Evolutionary conservation across 2,888 invertebrate genomes (phyloP).

Genomic region (Dasysyrphus tricinctus): DNA sequence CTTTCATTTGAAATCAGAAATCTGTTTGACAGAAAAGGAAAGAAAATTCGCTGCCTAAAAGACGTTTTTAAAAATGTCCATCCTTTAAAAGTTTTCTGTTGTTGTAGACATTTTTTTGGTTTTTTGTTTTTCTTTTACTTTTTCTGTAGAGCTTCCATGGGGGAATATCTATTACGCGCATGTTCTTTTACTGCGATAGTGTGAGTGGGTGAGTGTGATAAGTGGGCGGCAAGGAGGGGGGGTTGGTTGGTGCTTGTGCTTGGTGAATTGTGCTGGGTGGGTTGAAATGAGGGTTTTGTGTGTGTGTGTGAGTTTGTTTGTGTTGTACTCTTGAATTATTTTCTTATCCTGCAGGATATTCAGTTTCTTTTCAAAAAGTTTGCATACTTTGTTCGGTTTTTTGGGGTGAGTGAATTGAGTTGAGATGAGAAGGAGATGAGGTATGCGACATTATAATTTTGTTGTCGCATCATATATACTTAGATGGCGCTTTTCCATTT

Average conservation of each 20-base stretch:
- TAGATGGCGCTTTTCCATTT: constrained; percentile 1
- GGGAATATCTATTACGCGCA: constrained; percentile 62
- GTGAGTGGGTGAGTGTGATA: constrained; percentile 46
- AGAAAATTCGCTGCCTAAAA: constrained; percentile 61
- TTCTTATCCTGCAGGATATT: constrained; percentile 56
- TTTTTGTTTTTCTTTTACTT: constrained; percentile 13
- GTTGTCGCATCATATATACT: constrained; percentile 1
- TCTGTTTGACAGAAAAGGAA: constrained; percentile 64
- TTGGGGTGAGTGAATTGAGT: constrained; percentile 5
- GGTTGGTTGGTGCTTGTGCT: not conserved
- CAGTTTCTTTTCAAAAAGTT: constrained; percentile 19
- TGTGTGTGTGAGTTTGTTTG: not conserved
- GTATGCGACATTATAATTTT: constrained; percentile 24
- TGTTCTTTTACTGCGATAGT: constrained; percentile 59
- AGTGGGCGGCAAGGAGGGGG: not conserved
- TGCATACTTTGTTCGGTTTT: constrained; percentile 12
- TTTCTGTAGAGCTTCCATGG: constrained; percentile 32
- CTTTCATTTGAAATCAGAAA: constrained; percentile 24
- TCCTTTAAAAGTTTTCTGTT: constrained; percentile 65
- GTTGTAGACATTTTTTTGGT: constrained; percentile 57
- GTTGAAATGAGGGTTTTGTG: not conserved
- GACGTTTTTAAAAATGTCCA: constrained; percentile 60
- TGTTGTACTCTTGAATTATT: constrained; percentile 55
- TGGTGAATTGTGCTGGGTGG: not conserved
- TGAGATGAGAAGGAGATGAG: not conserved